Conservation (phyloP, 2,888 invertebrate species). For the Augochlorella aurata region DNA sequence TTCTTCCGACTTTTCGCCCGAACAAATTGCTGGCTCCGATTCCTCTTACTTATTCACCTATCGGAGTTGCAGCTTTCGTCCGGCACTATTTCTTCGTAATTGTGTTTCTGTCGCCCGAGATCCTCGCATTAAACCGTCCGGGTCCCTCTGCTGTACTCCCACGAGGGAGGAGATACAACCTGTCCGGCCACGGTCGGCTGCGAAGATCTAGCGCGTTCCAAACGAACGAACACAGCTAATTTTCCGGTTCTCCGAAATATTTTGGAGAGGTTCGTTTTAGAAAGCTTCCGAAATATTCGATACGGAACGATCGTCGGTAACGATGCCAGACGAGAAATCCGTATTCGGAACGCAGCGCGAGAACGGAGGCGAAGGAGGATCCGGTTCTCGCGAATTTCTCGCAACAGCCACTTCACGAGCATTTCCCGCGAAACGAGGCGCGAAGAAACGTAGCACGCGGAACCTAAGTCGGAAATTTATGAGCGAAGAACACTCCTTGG, state of each 20-base stretch:
- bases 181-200: too few relatives aligned
- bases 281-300: too few relatives aligned
- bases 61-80: not conserved
- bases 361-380: not conserved
- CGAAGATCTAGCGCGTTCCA: too few relatives aligned
- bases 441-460: conserved; percentile 22
- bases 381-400: not conserved
- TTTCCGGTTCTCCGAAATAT: too few relatives aligned
- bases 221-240: too few relatives aligned
- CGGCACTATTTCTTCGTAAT: not conserved
- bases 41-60: not conserved
- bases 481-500: conserved; percentile 46
- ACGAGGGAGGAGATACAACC: not conserved
- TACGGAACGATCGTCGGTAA: too few relatives aligned
- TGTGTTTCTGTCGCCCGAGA: not conserved
- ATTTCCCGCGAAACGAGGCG: conserved; percentile 21
- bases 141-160: not conserved
- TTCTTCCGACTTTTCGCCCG: not conserved
- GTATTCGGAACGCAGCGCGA: not conserved
- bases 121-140: not conserved
- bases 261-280: too few relatives aligned
- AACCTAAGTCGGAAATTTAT: conserved; percentile 55
- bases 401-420: conserved; percentile 17
- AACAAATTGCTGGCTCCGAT: not conserved
- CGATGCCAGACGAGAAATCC: too few relatives aligned